Conservation (phyloP, 1,140 invertebrate genomes). For the Anthonomus grandis region DNA sequence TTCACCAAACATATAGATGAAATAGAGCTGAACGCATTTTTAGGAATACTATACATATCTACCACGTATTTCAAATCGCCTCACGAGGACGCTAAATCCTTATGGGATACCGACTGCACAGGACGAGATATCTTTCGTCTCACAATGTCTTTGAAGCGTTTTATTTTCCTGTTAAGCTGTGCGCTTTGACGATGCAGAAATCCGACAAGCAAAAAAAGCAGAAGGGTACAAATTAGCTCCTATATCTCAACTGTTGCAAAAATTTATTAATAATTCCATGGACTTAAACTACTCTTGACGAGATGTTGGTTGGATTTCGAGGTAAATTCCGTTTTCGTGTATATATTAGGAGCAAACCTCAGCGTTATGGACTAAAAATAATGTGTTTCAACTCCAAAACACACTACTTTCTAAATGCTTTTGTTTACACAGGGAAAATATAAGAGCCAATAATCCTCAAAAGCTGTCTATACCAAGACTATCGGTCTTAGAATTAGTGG, state of each 20-base stretch:
- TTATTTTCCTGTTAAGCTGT: background rate
- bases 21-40: background rate
- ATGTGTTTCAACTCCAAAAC: no score
- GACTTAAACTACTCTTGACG: background rate
- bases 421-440: background rate
- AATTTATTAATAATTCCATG: background rate
- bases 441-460: background rate
- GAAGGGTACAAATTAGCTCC: background rate
- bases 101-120: background rate
- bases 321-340: background rate
- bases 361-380: background rate
- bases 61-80: no score
- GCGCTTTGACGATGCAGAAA: background rate
- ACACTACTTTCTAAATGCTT: background rate
- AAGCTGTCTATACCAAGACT: background rate
- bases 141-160: background rate
- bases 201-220: background rate
- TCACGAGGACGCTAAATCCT: no score
- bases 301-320: background rate
- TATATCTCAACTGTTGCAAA: background rate
- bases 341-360: background rate
- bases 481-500: background rate
- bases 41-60: no score
- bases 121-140: background rate
- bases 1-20: constrained; percentile 3